Conservation (phyloP, 2,113 vertebrate species). For the Labrus mixtus region DNA sequence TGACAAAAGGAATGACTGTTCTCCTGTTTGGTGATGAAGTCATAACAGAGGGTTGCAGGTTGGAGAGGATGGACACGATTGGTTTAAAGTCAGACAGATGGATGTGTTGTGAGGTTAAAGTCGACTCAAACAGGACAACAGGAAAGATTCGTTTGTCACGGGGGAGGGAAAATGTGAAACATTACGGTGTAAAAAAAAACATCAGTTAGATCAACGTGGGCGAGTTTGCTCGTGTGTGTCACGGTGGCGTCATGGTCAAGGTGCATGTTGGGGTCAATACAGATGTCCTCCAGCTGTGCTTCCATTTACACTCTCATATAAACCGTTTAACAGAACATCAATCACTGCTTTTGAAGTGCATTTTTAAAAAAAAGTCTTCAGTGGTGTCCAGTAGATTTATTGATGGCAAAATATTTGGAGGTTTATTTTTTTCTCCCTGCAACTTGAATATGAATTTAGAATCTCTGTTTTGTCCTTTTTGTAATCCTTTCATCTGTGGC, state of each 20-base stretch:
- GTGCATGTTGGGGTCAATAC: not conserved
- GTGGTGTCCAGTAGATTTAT: too few relatives aligned
- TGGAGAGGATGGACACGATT: slow-evolving; percentile 5
- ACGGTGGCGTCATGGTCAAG: too few relatives aligned
- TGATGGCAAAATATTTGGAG: too few relatives aligned
- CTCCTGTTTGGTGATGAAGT: not conserved
- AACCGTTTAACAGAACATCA: too few relatives aligned
- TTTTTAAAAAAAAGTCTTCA: too few relatives aligned
- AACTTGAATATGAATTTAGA: too few relatives aligned
- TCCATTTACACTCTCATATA: not conserved
- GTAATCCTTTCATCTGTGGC: too few relatives aligned
- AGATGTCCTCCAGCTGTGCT: not conserved
- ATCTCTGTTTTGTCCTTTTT: not conserved
- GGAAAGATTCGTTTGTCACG: not conserved
- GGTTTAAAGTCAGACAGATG: slow-evolving; percentile 20
- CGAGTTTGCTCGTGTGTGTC: too few relatives aligned
- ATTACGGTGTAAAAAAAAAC: not conserved
- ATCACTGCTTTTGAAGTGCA: too few relatives aligned
- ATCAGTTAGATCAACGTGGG: too few relatives aligned
- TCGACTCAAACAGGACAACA: not conserved
- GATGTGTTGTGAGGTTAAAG: slow-evolving; percentile 22
- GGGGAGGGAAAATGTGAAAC: not conserved
- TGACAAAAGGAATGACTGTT: not conserved
- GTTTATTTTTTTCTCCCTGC: too few relatives aligned
- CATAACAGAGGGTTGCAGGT: slow-evolving; percentile 1